A percentile compares a stretch with the other conserved stretches of the same genome.
Evolutionary conservation across 2,888 invertebrate species (phyloP).

Genomic region (Calliphora vomitoria): DNA sequence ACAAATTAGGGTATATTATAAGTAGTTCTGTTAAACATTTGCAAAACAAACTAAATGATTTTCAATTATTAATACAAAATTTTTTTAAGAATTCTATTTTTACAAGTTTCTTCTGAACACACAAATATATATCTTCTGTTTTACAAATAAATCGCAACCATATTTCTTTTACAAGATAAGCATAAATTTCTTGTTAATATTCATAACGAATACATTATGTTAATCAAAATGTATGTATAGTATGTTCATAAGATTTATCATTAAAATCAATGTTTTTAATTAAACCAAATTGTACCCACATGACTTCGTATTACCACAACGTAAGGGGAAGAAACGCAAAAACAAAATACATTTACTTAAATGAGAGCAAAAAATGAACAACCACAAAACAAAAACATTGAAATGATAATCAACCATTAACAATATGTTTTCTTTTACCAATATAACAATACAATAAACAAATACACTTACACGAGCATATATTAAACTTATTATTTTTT

Average conservation of each 20-base stretch:
- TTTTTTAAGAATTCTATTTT: too few species aligned
- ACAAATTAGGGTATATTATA: too few species aligned
- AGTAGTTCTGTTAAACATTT: too few species aligned
- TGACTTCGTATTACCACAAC: background rate
- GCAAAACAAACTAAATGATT: too few species aligned
- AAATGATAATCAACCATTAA: conserved; percentile 33
- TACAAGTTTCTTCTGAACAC: too few species aligned
- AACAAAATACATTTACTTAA: background rate
- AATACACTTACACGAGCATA: background rate
- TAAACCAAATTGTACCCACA: conserved; percentile 14
- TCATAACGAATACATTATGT: conserved; percentile 3
- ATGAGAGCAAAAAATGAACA: background rate
- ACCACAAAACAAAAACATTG: background rate
- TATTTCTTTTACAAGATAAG: background rate
- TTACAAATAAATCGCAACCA: background rate
- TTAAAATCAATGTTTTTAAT: conserved; percentile 32
- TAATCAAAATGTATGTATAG: background rate
- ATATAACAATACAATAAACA: conserved; percentile 3
- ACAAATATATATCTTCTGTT: too few species aligned
- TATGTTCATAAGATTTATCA: background rate
- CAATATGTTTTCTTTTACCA: conserved; percentile 18
- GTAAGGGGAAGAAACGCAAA: background rate
- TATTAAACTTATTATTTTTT: background rate
- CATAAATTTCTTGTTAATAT: background rate
- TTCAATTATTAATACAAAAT: too few species aligned